phyloP scores from a whole-genome alignment of 2,888 invertebrate species.

The Torymus texanus region DNA sequence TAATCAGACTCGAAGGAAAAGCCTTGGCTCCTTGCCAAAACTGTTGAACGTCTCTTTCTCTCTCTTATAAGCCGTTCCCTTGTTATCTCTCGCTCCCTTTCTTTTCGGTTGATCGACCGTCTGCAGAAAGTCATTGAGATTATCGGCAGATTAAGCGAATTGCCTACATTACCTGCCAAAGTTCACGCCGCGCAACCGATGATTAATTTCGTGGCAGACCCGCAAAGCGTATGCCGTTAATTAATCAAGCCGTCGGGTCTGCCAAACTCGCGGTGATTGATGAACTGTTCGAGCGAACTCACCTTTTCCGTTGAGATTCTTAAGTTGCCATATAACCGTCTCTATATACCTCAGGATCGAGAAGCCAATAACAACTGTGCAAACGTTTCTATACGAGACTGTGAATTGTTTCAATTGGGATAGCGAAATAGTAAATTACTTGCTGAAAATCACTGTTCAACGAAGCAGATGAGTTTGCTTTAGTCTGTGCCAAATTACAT shows the following conservation, averaged over 20 bases:
- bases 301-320: too few species aligned
- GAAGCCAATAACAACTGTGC: too few species aligned
- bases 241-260: slow-evolving; percentile 26
- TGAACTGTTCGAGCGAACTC: not conserved
- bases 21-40: slow-evolving; percentile 64
- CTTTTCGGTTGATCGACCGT: slow-evolving; percentile 41
- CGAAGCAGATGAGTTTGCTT: not conserved
- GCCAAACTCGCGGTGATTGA: slow-evolving; percentile 16
- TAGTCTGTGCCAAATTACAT: not conserved
- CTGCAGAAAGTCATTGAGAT: slow-evolving; percentile 56
- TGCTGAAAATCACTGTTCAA: too few species aligned
- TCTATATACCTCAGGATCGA: too few species aligned
- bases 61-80: not conserved
- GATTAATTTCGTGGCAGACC: slow-evolving; percentile 46
- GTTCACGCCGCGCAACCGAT: slow-evolving; percentile 1
- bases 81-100: not conserved
- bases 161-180: not conserved
- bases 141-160: slow-evolving; percentile 59
- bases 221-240: slow-evolving; percentile 19
- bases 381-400: too few species aligned
- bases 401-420: too few species aligned
- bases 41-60: slow-evolving; percentile 59
- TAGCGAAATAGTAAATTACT: too few species aligned
- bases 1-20: slow-evolving; percentile 64
- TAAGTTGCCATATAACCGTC: too few species aligned